A percentile compares a stretch with the other conserved stretches of the same genome.
phyloP scores from a whole-genome alignment of 30 jellyfish, hydroid and myxozoan genomes.

The Pelagia noctiluca region DNA sequence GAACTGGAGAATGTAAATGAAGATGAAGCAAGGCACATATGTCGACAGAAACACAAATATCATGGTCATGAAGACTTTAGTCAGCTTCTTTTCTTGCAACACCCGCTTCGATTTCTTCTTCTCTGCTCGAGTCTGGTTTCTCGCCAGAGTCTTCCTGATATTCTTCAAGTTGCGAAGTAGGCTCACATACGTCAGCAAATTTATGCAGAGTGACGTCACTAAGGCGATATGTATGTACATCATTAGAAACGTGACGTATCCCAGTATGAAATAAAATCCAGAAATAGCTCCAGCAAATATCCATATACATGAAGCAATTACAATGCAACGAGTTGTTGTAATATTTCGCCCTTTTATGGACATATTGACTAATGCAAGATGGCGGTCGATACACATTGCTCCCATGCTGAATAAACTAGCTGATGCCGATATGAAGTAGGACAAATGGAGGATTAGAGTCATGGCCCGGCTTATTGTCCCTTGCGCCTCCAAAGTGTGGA shows the following conservation, averaged over 20 bases:
- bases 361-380: constrained; percentile 67
- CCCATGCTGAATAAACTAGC: constrained; percentile 90
- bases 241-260: constrained; percentile 69
- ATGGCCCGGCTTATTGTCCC: constrained; percentile 31
- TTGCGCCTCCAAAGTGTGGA: constrained; percentile 81
- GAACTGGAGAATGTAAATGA: constrained; percentile 79
- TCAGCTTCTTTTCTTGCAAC: constrained; percentile 63
- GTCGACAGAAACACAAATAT: constrained; percentile 55
- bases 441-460: constrained; percentile 61
- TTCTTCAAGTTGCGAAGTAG: constrained; percentile 44
- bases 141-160: neutral
- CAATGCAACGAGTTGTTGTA: constrained; percentile 40
- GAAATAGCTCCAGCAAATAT: constrained; percentile 69
- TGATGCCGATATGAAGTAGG: constrained; percentile 83
- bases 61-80: constrained; percentile 71
- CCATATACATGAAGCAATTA: constrained; percentile 75
- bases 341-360: constrained; percentile 58
- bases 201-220: constrained; percentile 64
- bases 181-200: constrained; percentile 69
- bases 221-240: constrained; percentile 81
- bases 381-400: constrained; percentile 91
- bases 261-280: constrained; percentile 67
- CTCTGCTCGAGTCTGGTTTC: neutral
- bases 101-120: neutral
- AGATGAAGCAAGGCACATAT: constrained; percentile 77